Conservation (phyloP, 2,797 vertebrate species). For the Rhynchonycteris naso region DNA sequence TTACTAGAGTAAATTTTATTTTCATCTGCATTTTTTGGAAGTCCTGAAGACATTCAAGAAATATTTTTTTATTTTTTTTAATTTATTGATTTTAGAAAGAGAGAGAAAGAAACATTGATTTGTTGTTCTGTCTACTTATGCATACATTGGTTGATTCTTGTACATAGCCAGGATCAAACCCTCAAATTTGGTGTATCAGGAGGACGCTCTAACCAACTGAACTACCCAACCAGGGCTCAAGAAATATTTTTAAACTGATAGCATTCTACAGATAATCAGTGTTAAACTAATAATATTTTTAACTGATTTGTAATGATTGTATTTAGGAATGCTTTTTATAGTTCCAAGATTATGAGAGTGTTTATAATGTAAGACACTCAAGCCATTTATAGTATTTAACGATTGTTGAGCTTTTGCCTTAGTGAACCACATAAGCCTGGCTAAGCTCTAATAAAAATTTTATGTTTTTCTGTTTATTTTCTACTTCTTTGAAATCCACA, state of each 20-base stretch:
- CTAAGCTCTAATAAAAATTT: not conserved
- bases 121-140: too few relatives aligned
- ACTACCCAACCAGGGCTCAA: not conserved
- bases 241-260: not conserved
- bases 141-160: too few relatives aligned
- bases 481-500: constrained; percentile 7
- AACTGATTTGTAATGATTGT: not conserved
- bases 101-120: too few relatives aligned
- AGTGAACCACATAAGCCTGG: not conserved
- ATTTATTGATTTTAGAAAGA: too few relatives aligned
- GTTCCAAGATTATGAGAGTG: not conserved
- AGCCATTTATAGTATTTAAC: not conserved
- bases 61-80: not conserved
- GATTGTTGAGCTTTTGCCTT: not conserved
- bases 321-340: constrained; percentile 4
- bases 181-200: too few relatives aligned
- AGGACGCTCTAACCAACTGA: too few relatives aligned
- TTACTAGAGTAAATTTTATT: not conserved
- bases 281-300: constrained; percentile 3
- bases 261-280: not conserved
- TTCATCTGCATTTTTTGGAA: not conserved
- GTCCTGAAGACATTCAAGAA: constrained; percentile 18
- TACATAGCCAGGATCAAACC: too few relatives aligned
- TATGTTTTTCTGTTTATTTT: not conserved
- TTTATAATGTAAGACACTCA: not conserved